A percentile compares a stretch with the other conserved stretches of the same genome.
phyloP scores from a whole-genome alignment of 2,113 vertebrate species.

The Lonchura striata region DNA sequence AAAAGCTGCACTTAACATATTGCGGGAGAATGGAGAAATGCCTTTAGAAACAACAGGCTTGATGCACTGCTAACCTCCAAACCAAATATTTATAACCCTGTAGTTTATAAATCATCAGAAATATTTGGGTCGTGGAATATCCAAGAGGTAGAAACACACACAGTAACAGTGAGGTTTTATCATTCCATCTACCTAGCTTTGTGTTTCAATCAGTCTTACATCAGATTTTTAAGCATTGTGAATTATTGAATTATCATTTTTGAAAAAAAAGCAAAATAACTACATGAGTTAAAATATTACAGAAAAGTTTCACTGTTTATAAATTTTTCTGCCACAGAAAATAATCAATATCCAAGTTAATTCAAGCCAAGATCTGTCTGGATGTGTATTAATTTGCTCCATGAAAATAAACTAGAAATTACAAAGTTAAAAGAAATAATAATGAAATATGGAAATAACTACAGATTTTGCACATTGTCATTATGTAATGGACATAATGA shows the following conservation, averaged over 20 bases:
- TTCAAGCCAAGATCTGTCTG: not conserved
- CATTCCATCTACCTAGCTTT: slow-evolving; percentile 13
- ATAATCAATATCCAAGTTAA: not conserved
- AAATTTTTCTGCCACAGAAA: slow-evolving; percentile 3
- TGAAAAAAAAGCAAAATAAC: not conserved
- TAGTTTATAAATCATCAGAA: slow-evolving; percentile 23
- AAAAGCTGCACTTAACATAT: slow-evolving; percentile 24
- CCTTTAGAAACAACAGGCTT: slow-evolving; percentile 20
- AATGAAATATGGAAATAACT: slow-evolving; percentile 31
- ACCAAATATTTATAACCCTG: slow-evolving; percentile 31
- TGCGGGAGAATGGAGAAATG: not conserved
- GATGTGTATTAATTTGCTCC: not conserved
- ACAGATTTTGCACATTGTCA: not conserved
- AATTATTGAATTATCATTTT: not conserved
- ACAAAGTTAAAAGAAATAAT: not conserved
- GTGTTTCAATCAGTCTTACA: not conserved
- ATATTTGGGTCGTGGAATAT: not conserved
- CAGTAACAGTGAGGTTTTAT: not conserved
- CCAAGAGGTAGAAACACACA: not conserved
- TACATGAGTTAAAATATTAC: not conserved
- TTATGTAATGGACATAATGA: slow-evolving; percentile 52
- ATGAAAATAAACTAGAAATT: not conserved
- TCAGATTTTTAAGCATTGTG: not conserved
- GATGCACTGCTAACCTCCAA: slow-evolving; percentile 43
- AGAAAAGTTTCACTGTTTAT: not conserved